Evolutionary conservation across 2,888 invertebrate species (phyloP), one percentile per base, ranked within the genome.

Genomic region (Drosophila falleni): DNA sequence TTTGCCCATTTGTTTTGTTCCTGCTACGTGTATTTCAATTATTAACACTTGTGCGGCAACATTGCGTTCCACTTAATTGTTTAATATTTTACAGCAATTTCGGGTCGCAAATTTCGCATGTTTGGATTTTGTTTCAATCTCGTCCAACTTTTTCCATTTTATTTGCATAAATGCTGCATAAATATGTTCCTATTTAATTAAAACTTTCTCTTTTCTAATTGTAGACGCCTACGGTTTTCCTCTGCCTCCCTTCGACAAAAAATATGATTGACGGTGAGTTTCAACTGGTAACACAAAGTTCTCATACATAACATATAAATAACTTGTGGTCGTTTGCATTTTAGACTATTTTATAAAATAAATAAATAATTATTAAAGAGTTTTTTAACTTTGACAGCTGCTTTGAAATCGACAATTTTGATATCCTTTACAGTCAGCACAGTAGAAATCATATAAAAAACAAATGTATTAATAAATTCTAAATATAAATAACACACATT

Each of bases 11-110:
- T 84, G 78, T 55, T 26, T 26, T 49, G 33, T n/a, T 56, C 23
- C 26, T 44, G 59, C 55, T 33, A 49, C 56, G 64, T 80, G 72
- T 79, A 60, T 85, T 86, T 86, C 83, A 86, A 86, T 86, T 86
- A 87, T 87, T 83, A 87, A 87, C 86, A 86, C 86, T 85, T 85
- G 87, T 74, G 87, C 71, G 63, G 62, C 74, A 55, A 64, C 54
- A 53, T 61, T 67, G 50, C 71, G 49, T 68, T 65, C 54, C 67
- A 75, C 82, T 70, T 78, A 85, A 84, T 82, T 87, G 87, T 87
- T 87, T 68, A 82, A 74, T 78, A 80, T 80, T 74, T 74, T 80
- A 74, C 79, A 76, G 69, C 65, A 68, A 74, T 74, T 80, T 78
- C 5, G 65, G 62, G 58, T 70, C 51, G 42, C 31, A 37, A 44